Base-by-base conservation (phyloP, 2,113 vertebrate species). In the Aspiorhynchus laticeps region DNA sequence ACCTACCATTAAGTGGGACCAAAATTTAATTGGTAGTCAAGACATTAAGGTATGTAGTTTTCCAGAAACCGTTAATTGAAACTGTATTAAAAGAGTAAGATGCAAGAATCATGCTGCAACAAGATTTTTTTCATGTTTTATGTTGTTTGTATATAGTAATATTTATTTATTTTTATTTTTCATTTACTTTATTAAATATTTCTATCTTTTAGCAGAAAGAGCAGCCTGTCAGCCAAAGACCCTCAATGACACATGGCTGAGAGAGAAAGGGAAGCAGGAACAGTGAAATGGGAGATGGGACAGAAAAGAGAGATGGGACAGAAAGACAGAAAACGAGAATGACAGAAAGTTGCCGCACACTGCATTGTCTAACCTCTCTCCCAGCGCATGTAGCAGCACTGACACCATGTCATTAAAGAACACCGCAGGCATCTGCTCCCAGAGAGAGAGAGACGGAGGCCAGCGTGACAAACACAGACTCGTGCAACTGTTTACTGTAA, bases 141-240 rank as follows among this genome's bases (percentile, higher is more conserved):
- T 33, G 2, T 36, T 24, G 36, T 73, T 41, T 21, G 38, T n/a
- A 74, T 74, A 2, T 41, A 41, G 36, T 73, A 10, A 41, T n/a
- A 73, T 74, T n/a, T 38, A 24, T 77, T 77, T 21, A 38, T 21
- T 74, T 41, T 17, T 51, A 5, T 77, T 59, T 24, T 79, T 56
- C 24, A 24, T 56, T 28, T 31, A 21, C 19, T 9, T 9, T 31
- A 51, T 31, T 19, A 79, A 59, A 59, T 2, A 59, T 36, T 24
- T 79, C 5, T 3, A 24, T 21, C n/a, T 53, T 78, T 31, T 4
- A 86, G 83, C 79, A 85, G 78, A 81, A 92, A 87, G 87, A 87
- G 82, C 41, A 73, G 75, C 87, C 80, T 90, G 91, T 93, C 91
- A 90, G 89, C 89, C 91, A 91, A 92, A 89, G 90, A 90, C 91